Evolutionary conservation across 2,113 vertebrate genomes (phyloP).

Genomic region (Prunella fulvescens): DNA sequence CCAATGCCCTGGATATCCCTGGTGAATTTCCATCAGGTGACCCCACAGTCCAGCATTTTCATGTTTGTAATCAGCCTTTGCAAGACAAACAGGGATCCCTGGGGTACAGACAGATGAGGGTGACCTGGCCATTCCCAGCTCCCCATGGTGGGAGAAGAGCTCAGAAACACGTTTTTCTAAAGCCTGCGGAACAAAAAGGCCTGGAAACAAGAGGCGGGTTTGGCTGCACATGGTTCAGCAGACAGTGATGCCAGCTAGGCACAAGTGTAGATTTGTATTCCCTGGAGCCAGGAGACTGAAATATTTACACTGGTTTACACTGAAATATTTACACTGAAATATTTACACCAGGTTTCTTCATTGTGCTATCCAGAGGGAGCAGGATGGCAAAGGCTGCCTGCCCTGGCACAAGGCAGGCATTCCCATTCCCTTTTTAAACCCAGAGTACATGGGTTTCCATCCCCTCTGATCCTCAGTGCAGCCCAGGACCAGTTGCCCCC

Average conservation of each 20-base stretch:
- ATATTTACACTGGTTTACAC: conserved; percentile 24
- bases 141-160: not conserved
- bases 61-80: not conserved
- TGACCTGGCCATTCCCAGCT: not conserved
- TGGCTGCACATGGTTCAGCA: conserved; percentile 33
- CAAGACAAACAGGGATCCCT: not conserved
- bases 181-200: not conserved
- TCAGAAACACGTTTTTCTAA: no score
- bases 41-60: not conserved
- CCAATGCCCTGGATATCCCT: not conserved
- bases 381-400: conserved; percentile 24
- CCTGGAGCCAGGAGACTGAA: conserved; percentile 43
- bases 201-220: conserved; percentile 26
- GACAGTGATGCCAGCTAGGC: conserved; percentile 36
- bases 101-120: not conserved
- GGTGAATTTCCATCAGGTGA: not conserved
- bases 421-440: not conserved
- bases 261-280: conserved; percentile 24
- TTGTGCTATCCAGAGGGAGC: conserved; percentile 10
- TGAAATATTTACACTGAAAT: conserved; percentile 52
- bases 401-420: conserved; percentile 1
- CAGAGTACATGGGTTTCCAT: not conserved
- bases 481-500: not conserved
- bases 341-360: conserved; percentile 57
- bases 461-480: not conserved